Evolutionary conservation across 2,113 vertebrate species (phyloP), one percentile per base, ranked within the genome.

Genomic region (Brienomyrus longianalis): DNA sequence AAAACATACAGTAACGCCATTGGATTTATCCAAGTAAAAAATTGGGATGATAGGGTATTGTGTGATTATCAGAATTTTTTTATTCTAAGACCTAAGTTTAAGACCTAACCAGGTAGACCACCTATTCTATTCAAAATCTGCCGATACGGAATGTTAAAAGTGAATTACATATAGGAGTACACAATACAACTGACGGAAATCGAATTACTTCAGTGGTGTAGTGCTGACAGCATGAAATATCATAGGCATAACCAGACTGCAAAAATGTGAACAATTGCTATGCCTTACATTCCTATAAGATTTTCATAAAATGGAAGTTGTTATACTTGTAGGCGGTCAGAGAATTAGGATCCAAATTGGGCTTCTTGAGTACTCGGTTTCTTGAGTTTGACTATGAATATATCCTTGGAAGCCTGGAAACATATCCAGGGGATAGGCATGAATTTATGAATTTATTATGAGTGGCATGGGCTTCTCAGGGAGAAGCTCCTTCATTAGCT

Each of bases 371-470:
- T 9, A 84, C 21, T 23, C 45, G 15, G 13, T 43, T 80, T 43
- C 74, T 80, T 80, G 15, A 35, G 5, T 43, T 84, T 83, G 39
- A 83, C 45, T 83, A 83, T 23, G 17, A 48, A 10, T 50, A 84
- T 48, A 84, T 84, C 43, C 45, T 84, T 84, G 45, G 43, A 48
- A n/a, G 45, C 23, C 19, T 48, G 83, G 83, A 45, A 84, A 84
- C 43, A 84, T 9, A 48, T 47, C 83, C 83, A 84, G 43, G 48
- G 45, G 45, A 48, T 84, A 48, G 43, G 3, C 43, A 84, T 84
- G 83, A 84, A 84, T 83, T 83, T 83, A 48, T 83, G 80, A 83
- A 83, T 84, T 84, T n/a, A 84, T 84, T 84, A 84, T 84, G 21
- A 23, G 35, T 48, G 7, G 21, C 19, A 23, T 2, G 1, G 45